Conservation (phyloP, 2,888 invertebrate species). For the Lepidochitona cinerea region DNA sequence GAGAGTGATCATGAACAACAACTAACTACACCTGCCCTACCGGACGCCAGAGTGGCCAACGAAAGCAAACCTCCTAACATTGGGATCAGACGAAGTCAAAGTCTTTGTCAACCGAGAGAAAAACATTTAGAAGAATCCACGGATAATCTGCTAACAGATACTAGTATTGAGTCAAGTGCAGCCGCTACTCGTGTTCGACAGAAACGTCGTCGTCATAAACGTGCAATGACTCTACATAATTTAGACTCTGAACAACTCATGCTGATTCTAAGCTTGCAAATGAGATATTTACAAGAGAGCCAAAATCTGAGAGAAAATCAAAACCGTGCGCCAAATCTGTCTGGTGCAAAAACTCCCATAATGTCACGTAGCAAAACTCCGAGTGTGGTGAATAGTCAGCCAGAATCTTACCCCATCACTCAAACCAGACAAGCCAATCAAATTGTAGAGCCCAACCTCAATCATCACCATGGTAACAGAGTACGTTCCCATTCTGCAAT, state of each 20-base stretch:
- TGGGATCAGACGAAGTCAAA: neutral
- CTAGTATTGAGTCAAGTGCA: neutral
- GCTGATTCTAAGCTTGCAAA: slow-evolving; percentile 55
- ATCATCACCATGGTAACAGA: neutral
- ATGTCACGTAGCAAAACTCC: neutral
- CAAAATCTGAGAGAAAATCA: neutral
- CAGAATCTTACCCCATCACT: neutral
- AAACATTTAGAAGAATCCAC: neutral
- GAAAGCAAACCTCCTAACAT: neutral
- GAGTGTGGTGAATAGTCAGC: too few relatives aligned
- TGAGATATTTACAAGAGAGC: slow-evolving; percentile 56
- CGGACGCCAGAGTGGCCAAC: neutral
- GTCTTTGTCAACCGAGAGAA: neutral
- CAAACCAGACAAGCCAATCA: neutral
- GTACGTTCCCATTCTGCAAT: neutral
- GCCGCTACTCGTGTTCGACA: slow-evolving; percentile 8
- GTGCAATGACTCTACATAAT: slow-evolving; percentile 57
- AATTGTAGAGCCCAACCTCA: neutral
- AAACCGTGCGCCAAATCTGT: neutral
- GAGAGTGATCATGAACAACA: neutral
- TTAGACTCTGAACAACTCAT: slow-evolving; percentile 56
- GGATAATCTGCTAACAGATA: neutral
- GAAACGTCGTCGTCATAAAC: slow-evolving; percentile 45
- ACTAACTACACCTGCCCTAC: neutral
- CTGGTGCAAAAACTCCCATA: neutral